Conservation (phyloP, 1,140 invertebrate species). For the Drosophila nannoptera region DNA sequence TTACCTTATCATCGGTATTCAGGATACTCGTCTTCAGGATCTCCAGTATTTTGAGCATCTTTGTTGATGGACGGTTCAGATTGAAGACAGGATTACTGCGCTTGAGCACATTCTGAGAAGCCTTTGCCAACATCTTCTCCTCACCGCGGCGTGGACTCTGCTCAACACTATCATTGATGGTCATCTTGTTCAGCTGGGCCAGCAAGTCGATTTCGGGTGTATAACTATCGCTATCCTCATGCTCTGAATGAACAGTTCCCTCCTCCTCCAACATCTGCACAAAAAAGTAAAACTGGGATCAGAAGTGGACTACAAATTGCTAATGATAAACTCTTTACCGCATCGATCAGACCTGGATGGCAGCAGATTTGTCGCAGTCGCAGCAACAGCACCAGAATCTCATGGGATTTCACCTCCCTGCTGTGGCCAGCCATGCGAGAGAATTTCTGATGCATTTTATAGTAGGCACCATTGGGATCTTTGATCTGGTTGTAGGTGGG, state of each 20-base stretch:
- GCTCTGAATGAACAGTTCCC: conserved; percentile 70
- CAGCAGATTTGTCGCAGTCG: conserved; percentile 92
- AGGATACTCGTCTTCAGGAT: conserved; percentile 82
- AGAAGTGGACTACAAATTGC: neutral
- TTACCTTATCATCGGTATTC: conserved; percentile 83
- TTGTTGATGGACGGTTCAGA: conserved; percentile 82
- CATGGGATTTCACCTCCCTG: conserved; percentile 84
- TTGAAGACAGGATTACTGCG: conserved; percentile 86
- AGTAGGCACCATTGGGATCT: conserved; percentile 80
- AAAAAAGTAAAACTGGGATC: conserved; percentile 1
- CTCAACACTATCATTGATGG: conserved; percentile 79
- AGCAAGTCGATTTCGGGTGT: conserved; percentile 82
- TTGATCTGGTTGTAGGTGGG: conserved; percentile 69
- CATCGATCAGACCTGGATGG: conserved; percentile 88
- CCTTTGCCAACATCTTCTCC: conserved; percentile 78
- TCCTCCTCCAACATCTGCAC: conserved; percentile 82
- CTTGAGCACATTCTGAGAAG: conserved; percentile 81
- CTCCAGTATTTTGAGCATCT: conserved; percentile 83
- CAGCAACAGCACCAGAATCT: conserved; percentile 90
- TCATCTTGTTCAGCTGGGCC: conserved; percentile 82
- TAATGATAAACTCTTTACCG: conserved; percentile 37
- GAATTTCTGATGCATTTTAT: conserved; percentile 82
- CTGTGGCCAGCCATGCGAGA: conserved; percentile 81
- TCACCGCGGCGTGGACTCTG: conserved; percentile 32
- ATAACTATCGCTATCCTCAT: conserved; percentile 76